Conservation (phyloP, 2,797 vertebrate genomes). For the Typhlichthys eigenmanni region DNA sequence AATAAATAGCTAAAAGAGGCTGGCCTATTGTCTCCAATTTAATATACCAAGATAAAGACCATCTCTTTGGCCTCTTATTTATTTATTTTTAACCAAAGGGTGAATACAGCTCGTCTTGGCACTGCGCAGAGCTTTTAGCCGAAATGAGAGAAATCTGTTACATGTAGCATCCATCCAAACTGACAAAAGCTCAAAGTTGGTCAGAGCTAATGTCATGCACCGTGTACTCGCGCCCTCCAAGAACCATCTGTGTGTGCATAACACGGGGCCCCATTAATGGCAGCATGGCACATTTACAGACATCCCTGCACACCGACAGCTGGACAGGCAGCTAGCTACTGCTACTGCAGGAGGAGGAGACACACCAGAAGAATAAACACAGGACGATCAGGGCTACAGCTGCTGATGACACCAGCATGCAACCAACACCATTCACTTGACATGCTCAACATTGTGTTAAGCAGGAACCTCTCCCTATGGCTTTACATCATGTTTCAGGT, state of each 20-base stretch:
- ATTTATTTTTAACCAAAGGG: constrained; percentile 25
- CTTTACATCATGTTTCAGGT: too few relatives aligned
- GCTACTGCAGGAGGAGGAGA: constrained; percentile 21
- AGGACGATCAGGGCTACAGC: constrained; percentile 36
- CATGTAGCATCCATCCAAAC: constrained; percentile 26
- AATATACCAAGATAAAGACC: constrained; percentile 79
- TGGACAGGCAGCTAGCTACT: constrained; percentile 66
- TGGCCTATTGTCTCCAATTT: constrained; percentile 77
- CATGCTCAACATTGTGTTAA: background rate
- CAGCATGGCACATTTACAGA: constrained; percentile 35
- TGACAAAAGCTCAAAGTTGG: constrained; percentile 19
- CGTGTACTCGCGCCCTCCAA: constrained; percentile 19
- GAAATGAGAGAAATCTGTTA: constrained; percentile 40
- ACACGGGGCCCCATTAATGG: constrained; percentile 35
- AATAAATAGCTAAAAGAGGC: constrained; percentile 78
- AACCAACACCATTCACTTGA: background rate
- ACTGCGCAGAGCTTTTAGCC: constrained; percentile 12
- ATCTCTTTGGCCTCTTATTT: constrained; percentile 60
- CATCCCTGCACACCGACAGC: constrained; percentile 69
- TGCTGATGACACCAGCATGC: constrained; percentile 2
- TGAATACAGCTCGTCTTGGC: constrained; percentile 22
- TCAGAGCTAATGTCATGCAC: constrained; percentile 41
- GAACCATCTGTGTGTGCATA: constrained; percentile 31
- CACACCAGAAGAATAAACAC: constrained; percentile 28
- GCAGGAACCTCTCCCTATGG: background rate